phyloP scores from a whole-genome alignment of 2,888 invertebrate species.

The Oscheius sp. region DNA sequence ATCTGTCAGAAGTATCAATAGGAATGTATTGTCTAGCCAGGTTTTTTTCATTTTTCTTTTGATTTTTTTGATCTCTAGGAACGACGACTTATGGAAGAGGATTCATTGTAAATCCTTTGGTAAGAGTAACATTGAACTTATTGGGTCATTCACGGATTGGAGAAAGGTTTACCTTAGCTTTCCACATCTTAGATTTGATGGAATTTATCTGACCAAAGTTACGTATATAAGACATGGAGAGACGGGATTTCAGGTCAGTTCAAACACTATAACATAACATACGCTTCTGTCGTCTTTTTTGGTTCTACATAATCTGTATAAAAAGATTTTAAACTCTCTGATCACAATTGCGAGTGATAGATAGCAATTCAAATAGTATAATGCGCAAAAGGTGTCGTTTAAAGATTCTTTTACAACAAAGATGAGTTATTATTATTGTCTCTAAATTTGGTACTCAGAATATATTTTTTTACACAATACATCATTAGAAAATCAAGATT shows the following conservation, averaged over 20 bases:
- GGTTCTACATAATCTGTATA: too few species aligned
- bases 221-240: conserved; percentile 21
- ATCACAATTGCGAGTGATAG: too few species aligned
- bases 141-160: not conserved
- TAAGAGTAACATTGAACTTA: not conserved
- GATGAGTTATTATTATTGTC: too few species aligned
- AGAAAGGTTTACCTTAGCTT: conserved; percentile 10
- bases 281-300: too few species aligned
- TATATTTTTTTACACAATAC: too few species aligned
- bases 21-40: conserved; percentile 17
- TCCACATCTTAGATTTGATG: conserved; percentile 25
- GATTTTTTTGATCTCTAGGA: not conserved
- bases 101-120: conserved; percentile 12
- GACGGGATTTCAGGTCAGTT: conserved; percentile 12
- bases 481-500: too few species aligned
- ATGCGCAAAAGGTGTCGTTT: too few species aligned
- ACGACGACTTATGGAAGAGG: conserved; percentile 13
- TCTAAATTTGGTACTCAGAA: too few species aligned
- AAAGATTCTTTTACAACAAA: too few species aligned
- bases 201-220: conserved; percentile 16
- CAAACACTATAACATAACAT: too few species aligned
- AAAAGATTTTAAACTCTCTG: too few species aligned
- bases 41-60: not conserved
- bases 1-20: conserved; percentile 12
- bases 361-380: too few species aligned